Conservation (phyloP, 2,888 invertebrate genomes). For the Polymixis flavicincta region DNA sequence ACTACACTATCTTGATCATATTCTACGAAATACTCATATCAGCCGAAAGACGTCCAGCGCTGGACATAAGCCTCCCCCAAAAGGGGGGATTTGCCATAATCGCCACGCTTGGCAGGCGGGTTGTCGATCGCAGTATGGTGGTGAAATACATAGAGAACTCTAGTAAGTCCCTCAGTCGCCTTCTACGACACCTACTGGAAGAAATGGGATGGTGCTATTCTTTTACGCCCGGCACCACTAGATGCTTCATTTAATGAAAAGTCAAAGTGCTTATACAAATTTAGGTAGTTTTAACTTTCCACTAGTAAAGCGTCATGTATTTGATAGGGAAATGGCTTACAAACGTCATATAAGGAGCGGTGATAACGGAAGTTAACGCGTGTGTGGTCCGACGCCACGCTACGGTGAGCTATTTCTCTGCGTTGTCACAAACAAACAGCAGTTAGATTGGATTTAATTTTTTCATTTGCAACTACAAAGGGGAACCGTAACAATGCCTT, state of each 20-base stretch:
- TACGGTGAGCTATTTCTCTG: constrained; percentile 19
- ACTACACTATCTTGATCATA: background rate
- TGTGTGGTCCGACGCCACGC: constrained; percentile 30
- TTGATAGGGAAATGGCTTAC: constrained; percentile 2
- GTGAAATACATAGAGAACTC: too few species aligned
- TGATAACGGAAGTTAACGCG: constrained; percentile 27
- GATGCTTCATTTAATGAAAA: too few species aligned
- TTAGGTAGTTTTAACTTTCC: background rate
- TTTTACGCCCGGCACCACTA: too few species aligned
- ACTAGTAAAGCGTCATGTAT: background rate
- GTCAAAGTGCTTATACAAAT: background rate
- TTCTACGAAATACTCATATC: background rate
- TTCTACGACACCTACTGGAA: too few species aligned
- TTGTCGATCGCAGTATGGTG: too few species aligned
- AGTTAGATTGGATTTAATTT: constrained; percentile 26
- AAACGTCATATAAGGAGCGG: constrained; percentile 5
- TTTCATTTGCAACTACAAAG: background rate
- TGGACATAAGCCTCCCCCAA: too few species aligned
- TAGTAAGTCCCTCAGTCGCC: too few species aligned
- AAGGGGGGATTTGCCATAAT: too few species aligned
- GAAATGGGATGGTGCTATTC: too few species aligned
- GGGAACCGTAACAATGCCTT: constrained; percentile 1
- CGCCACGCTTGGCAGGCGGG: too few species aligned
- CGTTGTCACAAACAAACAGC: constrained; percentile 13
- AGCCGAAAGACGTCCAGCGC: too few species aligned